A percentile compares a stretch with the other conserved stretches of the same genome.
phyloP scores from a whole-genome alignment of 2,113 vertebrate genomes.

The Rhodinocichla rosea region DNA sequence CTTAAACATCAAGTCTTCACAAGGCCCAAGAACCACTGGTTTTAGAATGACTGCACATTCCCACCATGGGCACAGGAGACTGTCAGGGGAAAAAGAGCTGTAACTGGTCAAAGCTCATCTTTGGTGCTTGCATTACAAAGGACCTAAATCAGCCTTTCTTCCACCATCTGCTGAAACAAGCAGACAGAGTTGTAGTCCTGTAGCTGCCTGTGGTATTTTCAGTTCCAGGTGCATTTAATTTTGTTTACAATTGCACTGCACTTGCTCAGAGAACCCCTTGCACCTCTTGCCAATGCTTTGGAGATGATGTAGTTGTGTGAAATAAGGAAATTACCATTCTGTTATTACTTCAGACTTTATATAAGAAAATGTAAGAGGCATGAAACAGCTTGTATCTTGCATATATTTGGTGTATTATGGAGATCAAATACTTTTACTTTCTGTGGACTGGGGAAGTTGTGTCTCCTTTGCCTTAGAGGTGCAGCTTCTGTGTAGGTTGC shows the following conservation, averaged over 20 bases:
- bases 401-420: not conserved
- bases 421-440: not conserved
- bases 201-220: not conserved
- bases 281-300: not conserved
- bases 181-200: not conserved
- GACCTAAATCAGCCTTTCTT: not conserved
- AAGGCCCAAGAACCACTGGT: not conserved
- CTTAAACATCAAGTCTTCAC: not conserved
- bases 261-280: rapidly evolving
- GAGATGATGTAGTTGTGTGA: not conserved
- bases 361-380: not conserved
- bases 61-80: not conserved
- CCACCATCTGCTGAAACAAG: not conserved
- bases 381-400: not conserved
- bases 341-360: not conserved
- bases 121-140: not conserved
- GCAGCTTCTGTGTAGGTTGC: not conserved
- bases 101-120: not conserved
- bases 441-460: not conserved
- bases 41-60: not conserved
- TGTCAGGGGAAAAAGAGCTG: not conserved
- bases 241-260: not conserved
- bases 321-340: not conserved
- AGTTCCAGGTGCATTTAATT: not conserved
- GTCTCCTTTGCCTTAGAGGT: not conserved